Base-by-base conservation (phyloP, 2,888 invertebrate species). In the Sinhomidia bicolor region DNA sequence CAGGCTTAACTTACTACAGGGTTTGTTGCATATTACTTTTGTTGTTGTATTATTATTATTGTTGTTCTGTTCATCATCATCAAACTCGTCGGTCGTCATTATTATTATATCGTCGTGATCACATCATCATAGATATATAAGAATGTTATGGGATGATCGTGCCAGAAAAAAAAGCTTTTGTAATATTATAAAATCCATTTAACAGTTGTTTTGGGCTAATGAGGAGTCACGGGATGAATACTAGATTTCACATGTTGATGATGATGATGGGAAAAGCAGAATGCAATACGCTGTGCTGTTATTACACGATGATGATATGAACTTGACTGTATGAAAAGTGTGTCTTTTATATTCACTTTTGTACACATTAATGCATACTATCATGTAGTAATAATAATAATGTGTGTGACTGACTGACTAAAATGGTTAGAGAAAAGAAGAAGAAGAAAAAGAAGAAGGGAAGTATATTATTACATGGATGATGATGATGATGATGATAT, bases 141-240 rank as follows among this genome's bases (percentile, higher is more conserved):
- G 17, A 60, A 79, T 79, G 47, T 65, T 36, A 80, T 68, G 86
- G 41, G 57, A 74, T 74, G 68, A 86, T 86, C 81, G 81, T 81
- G 81, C 65, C 26, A 79, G 57, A 44, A 54, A 79, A 68, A 76
- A 76, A 78, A 26, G 44, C 74, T 78, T 68, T 51, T 85, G 62
- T 80, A 47, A 78, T 71, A 85, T 65, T 41, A 85, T 85, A 54
- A 79, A 79, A 79, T 85, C 79, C 86, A 86, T 86, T 86, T 86
- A 86, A 86, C 86, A 86, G 86, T 86, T 86, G 85, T 86, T 81
- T 60, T 81, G 29, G 57, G 47, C 86, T 86, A 86, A 86, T 86
- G 86, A 86, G 86, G 47, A 86, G 86, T 60, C 86, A 81, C 74
- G 86, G 80, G 86, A 86, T 86, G 86, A 86, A 71, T 86, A 60